A percentile compares a stretch with the other conserved stretches of the same genome.
Conservation (phyloP, 1,140 invertebrate species). For the Philaenus spumarius region DNA sequence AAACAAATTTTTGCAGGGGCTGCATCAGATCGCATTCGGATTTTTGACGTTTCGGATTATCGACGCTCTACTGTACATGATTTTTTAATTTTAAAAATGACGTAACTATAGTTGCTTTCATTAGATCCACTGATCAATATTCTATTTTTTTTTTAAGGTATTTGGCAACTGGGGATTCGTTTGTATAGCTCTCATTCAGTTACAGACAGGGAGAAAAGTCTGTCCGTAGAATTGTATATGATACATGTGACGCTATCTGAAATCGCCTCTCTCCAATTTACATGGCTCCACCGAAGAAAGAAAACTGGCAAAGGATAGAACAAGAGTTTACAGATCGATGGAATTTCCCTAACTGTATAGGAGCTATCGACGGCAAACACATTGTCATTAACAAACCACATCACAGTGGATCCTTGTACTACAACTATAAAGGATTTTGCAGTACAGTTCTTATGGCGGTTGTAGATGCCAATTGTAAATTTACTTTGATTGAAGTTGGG, state of each 20-base stretch:
- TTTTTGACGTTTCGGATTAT: no score
- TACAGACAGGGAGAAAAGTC: slow-evolving; percentile 29
- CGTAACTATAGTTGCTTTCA: no score
- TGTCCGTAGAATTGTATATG: slow-evolving; percentile 26
- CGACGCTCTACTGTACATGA: no score
- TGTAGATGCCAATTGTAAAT: no score
- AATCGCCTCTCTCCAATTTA: slow-evolving; percentile 16
- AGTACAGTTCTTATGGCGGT: slow-evolving; percentile 41
- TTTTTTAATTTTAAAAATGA: no score
- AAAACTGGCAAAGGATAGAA: slow-evolving; percentile 6
- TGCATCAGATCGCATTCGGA: no score
- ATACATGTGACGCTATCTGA: slow-evolving; percentile 25
- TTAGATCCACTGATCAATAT: background rate
- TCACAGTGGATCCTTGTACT: slow-evolving; percentile 35
- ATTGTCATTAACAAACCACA: slow-evolving; percentile 33
- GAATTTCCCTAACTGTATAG: slow-evolving; percentile 32
- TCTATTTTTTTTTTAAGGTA: slow-evolving; percentile 23
- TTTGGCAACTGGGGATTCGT: slow-evolving; percentile 20
- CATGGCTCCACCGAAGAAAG: slow-evolving; percentile 8
- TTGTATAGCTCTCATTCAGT: slow-evolving; percentile 20
- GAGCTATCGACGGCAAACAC: slow-evolving; percentile 39
- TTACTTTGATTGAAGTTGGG: slow-evolving; percentile 35
- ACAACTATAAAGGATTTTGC: slow-evolving; percentile 41
- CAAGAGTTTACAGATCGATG: slow-evolving; percentile 15
- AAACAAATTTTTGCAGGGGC: no score